These are phyloP conservation scores for Aelia acuminata DNA, from an alignment of 2,888 invertebrate species.

Conservation along the genomic window DNA sequence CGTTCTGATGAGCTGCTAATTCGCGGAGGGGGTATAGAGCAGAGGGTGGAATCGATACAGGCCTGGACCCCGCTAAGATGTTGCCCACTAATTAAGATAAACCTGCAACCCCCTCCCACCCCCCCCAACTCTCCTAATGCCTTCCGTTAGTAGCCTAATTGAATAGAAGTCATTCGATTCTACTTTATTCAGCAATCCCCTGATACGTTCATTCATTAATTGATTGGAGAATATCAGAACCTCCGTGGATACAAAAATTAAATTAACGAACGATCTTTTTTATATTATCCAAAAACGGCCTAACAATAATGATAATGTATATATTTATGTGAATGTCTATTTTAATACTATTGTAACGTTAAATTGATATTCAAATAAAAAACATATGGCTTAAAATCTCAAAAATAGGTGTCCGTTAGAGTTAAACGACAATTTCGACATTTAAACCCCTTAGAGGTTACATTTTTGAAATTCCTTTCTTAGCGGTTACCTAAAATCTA, in stretches of 20 bases:
- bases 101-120: neutral
- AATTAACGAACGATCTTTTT: neutral
- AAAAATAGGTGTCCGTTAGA: too few relatives aligned
- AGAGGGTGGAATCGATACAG: neutral
- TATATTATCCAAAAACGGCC: neutral
- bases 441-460: too few relatives aligned
- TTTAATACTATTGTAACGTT: too few relatives aligned
- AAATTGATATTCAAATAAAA: too few relatives aligned
- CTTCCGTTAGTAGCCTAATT: slow-evolving; percentile 10
- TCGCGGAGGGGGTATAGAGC: neutral
- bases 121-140: neutral
- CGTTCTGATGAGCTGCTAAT: neutral
- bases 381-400: too few relatives aligned
- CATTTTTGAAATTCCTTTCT: too few relatives aligned
- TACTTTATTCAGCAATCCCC: neutral
- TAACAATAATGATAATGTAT: too few relatives aligned
- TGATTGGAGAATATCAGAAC: neutral
- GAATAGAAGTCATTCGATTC: slow-evolving; percentile 20
- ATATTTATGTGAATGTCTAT: too few relatives aligned
- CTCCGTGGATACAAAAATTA: neutral
- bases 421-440: too few relatives aligned
- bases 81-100: slow-evolving; percentile 41
- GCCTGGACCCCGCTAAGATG: neutral
- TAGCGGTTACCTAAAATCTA: too few relatives aligned
- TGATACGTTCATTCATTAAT: neutral